A percentile compares a stretch with the other conserved stretches of the same genome.
Conservation (phyloP, 2,113 vertebrate genomes). For the Illadopsis cleaveri region DNA sequence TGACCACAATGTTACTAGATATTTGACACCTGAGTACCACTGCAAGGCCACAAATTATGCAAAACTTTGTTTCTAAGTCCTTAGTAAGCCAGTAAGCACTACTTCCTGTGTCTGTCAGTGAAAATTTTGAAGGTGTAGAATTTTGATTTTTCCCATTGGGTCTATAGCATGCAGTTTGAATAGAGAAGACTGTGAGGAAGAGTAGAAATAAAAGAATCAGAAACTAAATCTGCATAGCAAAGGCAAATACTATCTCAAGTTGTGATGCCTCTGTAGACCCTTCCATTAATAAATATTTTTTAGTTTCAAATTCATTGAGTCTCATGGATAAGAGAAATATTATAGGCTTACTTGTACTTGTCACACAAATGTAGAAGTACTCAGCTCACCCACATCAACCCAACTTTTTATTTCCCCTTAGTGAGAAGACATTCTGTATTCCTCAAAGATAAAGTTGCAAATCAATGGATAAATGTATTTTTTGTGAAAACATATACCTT, state of each 20-base stretch:
- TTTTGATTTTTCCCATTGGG: not conserved
- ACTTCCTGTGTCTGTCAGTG: not conserved
- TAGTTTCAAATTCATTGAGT: not conserved
- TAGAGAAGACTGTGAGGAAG: not conserved
- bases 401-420: not conserved
- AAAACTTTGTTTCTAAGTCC: not conserved
- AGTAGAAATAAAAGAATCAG: not conserved
- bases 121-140: not conserved
- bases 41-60: not conserved
- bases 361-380: not conserved
- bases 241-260: not conserved
- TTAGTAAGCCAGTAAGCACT: not conserved
- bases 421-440: not conserved
- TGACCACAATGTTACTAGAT: fast-evolving
- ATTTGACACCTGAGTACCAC: not conserved
- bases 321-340: not conserved
- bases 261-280: not conserved
- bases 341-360: not conserved
- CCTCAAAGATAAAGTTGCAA: not conserved
- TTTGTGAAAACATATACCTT: not conserved
- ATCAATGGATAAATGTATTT: not conserved
- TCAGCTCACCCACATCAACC: not conserved
- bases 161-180: not conserved
- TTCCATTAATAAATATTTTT: not conserved
- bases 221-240: not conserved